Conservation (phyloP, 2,113 vertebrate species). For the Phycodurus eques region DNA sequence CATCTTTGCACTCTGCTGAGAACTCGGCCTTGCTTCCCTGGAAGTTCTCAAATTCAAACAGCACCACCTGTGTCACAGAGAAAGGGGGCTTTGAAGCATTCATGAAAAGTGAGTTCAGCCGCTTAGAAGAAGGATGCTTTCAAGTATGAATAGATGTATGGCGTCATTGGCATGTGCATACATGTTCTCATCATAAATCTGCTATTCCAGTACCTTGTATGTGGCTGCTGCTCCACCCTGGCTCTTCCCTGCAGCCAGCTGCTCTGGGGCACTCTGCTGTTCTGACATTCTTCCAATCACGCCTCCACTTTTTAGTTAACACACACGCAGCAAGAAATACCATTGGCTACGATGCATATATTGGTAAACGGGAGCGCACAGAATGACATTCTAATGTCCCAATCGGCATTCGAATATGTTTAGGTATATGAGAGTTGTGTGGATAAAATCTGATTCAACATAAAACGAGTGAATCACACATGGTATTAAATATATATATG, state of each 20-base stretch:
- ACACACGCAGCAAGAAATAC: conserved; percentile 28
- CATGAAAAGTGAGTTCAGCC: neutral
- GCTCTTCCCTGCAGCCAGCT: conserved; percentile 81
- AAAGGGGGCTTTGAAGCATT: neutral
- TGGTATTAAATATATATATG: too few relatives aligned
- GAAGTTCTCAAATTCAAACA: conserved; percentile 87
- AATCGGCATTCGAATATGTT: neutral
- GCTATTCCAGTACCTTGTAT: conserved; percentile 79
- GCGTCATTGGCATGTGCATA: neutral
- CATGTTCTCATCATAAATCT: neutral
- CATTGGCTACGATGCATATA: conserved; percentile 15
- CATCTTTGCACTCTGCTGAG: conserved; percentile 69
- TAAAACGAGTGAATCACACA: too few relatives aligned
- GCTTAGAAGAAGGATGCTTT: neutral
- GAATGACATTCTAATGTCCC: conserved; percentile 4
- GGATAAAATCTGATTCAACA: too few relatives aligned
- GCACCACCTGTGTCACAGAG: conserved; percentile 49
- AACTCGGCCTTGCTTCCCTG: conserved; percentile 76
- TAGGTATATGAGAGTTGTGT: too few relatives aligned
- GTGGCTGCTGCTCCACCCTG: conserved; percentile 75
- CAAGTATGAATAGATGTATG: neutral
- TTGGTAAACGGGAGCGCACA: neutral
- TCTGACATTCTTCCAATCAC: conserved; percentile 78
- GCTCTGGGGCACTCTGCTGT: conserved; percentile 80
- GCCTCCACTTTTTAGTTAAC: conserved; percentile 43